Conservation (phyloP, 2,113 vertebrate genomes). For the Sceloporus undulatus region DNA sequence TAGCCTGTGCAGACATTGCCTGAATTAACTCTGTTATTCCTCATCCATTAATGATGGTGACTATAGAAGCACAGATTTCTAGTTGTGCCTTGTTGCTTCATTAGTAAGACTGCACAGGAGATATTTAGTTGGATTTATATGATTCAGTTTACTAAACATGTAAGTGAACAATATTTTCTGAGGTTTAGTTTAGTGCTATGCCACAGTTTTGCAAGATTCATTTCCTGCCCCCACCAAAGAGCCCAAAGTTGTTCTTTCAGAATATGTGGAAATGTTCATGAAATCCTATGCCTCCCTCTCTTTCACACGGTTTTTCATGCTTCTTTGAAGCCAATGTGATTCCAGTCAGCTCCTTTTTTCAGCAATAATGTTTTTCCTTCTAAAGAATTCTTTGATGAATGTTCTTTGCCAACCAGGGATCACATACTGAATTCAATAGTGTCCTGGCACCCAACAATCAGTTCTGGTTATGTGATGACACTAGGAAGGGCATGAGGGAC, state of each 20-base stretch:
- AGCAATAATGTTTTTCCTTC: background rate
- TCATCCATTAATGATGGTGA: background rate
- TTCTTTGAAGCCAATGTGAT: background rate
- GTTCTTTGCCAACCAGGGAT: background rate
- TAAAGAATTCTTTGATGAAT: background rate
- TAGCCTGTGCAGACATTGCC: no score
- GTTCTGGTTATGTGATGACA: background rate
- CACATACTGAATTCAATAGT: background rate
- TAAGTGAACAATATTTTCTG: no score
- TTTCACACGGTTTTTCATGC: background rate
- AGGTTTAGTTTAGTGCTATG: no score
- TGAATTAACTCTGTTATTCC: background rate
- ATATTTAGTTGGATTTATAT: no score
- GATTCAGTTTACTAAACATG: no score
- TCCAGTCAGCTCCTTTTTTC: background rate
- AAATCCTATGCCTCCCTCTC: background rate
- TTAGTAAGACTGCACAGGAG: background rate
- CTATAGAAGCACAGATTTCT: background rate
- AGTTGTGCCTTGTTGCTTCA: background rate
- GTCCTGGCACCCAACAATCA: background rate
- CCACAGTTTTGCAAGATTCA: background rate
- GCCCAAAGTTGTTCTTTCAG: background rate
- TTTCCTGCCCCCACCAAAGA: background rate
- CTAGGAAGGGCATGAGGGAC: background rate
- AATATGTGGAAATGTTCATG: background rate